Evolutionary conservation across 2,797 vertebrate species (phyloP).

Genomic region (Propithecus perrieri): DNA sequence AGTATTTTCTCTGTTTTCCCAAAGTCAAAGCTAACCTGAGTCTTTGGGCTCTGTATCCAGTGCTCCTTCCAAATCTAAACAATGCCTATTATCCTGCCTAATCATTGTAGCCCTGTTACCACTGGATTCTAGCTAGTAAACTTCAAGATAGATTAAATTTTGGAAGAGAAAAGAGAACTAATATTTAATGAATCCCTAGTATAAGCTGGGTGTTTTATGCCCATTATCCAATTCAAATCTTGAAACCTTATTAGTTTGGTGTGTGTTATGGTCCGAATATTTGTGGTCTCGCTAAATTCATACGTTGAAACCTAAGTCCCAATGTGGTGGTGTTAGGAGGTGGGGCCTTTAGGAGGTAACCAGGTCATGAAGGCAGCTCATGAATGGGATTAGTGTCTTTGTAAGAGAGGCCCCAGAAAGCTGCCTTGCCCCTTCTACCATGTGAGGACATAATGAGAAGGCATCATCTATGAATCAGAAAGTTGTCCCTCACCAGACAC

Average conservation of each 20-base stretch:
- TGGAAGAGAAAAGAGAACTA: background rate
- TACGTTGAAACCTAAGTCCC: background rate
- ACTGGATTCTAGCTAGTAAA: background rate
- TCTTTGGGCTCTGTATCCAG: background rate
- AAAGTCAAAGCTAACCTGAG: background rate
- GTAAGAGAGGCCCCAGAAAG: background rate
- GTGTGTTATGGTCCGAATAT: background rate
- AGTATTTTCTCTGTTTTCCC: background rate
- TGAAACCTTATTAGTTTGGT: background rate
- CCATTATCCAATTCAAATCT: background rate
- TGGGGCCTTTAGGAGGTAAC: background rate
- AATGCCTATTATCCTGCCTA: background rate
- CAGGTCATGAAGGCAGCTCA: background rate
- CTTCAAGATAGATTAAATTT: background rate
- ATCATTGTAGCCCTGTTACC: background rate
- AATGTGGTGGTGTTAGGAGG: no score
- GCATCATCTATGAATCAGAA: background rate
- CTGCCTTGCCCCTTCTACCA: background rate
- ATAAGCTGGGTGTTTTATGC: background rate
- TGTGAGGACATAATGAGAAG: background rate
- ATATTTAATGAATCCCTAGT: background rate
- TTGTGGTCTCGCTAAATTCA: background rate
- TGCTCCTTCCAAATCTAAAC: background rate
- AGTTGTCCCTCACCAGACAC: background rate
- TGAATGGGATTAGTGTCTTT: background rate